Evolutionary conservation across 2,888 invertebrate species (phyloP).

Genomic region (Sesia apiformis): DNA sequence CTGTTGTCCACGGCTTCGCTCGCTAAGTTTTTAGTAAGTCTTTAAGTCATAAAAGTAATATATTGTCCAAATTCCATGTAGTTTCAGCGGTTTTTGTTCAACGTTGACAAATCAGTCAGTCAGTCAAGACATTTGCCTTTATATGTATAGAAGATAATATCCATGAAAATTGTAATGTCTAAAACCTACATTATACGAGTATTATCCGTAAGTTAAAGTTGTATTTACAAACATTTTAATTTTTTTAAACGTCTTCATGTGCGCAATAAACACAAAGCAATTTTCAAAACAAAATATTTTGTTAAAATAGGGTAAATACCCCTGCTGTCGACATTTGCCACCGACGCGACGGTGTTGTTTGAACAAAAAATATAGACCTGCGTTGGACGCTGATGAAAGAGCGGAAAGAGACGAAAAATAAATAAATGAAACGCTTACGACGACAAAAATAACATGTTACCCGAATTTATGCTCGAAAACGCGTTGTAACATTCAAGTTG

Average conservation of each 20-base stretch:
- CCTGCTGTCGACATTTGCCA: background rate
- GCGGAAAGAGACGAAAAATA: conserved; percentile 13
- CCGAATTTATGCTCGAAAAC: background rate
- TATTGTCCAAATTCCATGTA: no score
- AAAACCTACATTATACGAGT: no score
- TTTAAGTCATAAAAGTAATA: no score
- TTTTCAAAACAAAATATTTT: background rate
- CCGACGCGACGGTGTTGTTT: conserved; percentile 11
- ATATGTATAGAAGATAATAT: no score
- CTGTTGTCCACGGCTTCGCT: no score
- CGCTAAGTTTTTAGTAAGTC: no score
- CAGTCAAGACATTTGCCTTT: no score
- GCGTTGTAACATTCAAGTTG: background rate
- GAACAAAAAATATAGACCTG: conserved; percentile 16
- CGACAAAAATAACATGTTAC: conserved; percentile 12
- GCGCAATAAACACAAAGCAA: background rate
- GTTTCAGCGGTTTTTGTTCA: no score
- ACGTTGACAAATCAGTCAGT: no score
- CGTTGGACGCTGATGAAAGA: conserved; percentile 21
- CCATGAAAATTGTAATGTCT: no score
- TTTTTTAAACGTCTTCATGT: background rate
- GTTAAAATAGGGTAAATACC: background rate
- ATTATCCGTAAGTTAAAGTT: background rate
- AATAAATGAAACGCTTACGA: conserved; percentile 5
- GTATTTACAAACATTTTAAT: background rate